Conservation (phyloP, 2,797 vertebrate species). For the Manis pentadactyla region DNA sequence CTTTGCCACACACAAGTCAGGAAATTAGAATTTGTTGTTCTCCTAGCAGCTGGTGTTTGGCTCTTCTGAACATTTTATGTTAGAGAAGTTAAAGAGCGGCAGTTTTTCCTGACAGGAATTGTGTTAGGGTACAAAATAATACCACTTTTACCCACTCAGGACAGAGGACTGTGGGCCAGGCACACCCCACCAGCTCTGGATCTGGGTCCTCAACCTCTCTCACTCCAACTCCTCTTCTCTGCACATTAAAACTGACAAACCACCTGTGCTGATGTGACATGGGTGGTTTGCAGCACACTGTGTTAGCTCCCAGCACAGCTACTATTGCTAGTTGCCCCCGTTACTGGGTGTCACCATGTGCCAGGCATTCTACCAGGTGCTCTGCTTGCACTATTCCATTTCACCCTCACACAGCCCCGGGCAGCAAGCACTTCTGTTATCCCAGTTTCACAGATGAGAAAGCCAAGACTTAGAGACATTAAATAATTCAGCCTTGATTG, state of each 20-base stretch:
- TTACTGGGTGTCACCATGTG: neutral
- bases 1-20: neutral
- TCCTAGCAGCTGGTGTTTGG: neutral
- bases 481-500: neutral
- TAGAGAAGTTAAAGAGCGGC: neutral
- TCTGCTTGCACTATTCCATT: neutral
- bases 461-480: neutral
- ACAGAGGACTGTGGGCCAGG: neutral
- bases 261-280: neutral
- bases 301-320: neutral
- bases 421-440: neutral
- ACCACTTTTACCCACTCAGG: neutral
- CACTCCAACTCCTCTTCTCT: neutral
- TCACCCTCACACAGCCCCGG: neutral
- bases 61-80: neutral
- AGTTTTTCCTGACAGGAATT: neutral
- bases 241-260: neutral
- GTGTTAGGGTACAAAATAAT: neutral
- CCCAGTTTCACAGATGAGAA: neutral
- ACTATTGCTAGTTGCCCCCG: fast-evolving
- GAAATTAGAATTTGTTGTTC: constrained; percentile 60
- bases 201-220: neutral
- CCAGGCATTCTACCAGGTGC: too few relatives aligned
- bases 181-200: neutral
- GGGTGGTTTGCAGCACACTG: too few relatives aligned